Percentiles rank a stretch among this genome's conserved stretches.
phyloP scores from a whole-genome alignment of 2,113 vertebrate genomes.

The Chloroceryle aenea region DNA sequence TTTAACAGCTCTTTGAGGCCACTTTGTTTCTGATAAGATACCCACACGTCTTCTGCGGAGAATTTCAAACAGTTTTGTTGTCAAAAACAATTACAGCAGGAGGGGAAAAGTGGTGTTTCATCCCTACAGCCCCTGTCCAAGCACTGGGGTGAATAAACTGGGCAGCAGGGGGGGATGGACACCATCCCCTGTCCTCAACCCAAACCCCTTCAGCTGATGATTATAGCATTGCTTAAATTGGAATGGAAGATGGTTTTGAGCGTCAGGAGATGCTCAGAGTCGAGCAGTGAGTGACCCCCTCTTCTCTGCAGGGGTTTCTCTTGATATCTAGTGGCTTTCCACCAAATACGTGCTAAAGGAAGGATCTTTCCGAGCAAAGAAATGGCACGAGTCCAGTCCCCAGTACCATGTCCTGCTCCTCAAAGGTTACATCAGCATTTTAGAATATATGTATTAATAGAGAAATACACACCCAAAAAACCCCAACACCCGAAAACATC shows the following conservation, averaged over 20 bases:
- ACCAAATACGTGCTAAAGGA: not conserved
- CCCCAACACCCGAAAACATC: not conserved
- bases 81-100: not conserved
- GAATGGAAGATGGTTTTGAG: not conserved
- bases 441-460: accelerated
- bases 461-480: not conserved
- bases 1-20: not conserved
- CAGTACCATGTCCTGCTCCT: not conserved
- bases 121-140: not conserved
- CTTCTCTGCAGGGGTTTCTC: not conserved
- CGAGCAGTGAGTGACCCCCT: not conserved
- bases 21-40: not conserved
- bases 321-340: not conserved
- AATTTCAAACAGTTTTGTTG: constrained; percentile 24
- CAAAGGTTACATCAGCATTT: not conserved
- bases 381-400: not conserved
- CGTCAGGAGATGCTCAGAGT: not conserved
- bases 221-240: not conserved
- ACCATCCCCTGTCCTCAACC: not conserved
- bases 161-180: not conserved
- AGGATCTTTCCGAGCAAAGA: not conserved
- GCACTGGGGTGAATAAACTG: not conserved
- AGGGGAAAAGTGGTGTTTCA: not conserved
- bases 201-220: not conserved
- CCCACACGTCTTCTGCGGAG: not conserved